Evolutionary conservation across 2,888 invertebrate species (phyloP).

Genomic region (Phrixothrix hirtus): DNA sequence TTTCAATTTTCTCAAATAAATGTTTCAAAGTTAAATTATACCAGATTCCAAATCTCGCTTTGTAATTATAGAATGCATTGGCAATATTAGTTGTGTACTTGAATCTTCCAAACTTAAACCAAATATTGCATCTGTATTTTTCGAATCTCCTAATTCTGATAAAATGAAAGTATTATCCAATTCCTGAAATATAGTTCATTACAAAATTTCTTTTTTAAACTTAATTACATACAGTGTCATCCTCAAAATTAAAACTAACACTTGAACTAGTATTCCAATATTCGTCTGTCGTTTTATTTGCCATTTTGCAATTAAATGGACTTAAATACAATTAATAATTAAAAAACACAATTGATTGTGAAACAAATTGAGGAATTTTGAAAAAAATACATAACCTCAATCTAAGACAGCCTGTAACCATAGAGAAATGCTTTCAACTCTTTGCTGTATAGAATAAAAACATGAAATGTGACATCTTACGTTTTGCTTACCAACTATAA

Average conservation of each 20-base stretch:
- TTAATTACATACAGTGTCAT: conserved; percentile 63
- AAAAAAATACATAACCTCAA: too few relatives aligned
- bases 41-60: conserved; percentile 43
- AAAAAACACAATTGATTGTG: not conserved
- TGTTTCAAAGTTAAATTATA: conserved; percentile 13
- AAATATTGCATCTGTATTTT: conserved; percentile 37
- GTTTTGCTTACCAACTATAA: too few relatives aligned
- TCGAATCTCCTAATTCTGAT: too few relatives aligned
- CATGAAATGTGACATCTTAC: too few relatives aligned
- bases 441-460: too few relatives aligned
- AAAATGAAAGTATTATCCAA: not conserved
- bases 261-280: conserved; percentile 80
- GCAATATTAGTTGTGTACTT: conserved; percentile 34
- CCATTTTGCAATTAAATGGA: conserved; percentile 5
- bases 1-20: too few relatives aligned
- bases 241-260: conserved; percentile 77
- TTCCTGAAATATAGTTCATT: conserved; percentile 15
- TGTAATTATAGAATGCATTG: conserved; percentile 49
- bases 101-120: conserved; percentile 40
- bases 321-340: not conserved
- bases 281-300: conserved; percentile 58
- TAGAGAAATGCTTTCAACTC: too few relatives aligned
- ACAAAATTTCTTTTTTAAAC: not conserved
- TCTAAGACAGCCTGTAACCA: too few relatives aligned
- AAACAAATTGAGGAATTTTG: too few relatives aligned